These are phyloP conservation scores for Nemurella pictetii DNA, from an alignment of 2,888 invertebrate genomes.

Conservation along the genomic window DNA sequence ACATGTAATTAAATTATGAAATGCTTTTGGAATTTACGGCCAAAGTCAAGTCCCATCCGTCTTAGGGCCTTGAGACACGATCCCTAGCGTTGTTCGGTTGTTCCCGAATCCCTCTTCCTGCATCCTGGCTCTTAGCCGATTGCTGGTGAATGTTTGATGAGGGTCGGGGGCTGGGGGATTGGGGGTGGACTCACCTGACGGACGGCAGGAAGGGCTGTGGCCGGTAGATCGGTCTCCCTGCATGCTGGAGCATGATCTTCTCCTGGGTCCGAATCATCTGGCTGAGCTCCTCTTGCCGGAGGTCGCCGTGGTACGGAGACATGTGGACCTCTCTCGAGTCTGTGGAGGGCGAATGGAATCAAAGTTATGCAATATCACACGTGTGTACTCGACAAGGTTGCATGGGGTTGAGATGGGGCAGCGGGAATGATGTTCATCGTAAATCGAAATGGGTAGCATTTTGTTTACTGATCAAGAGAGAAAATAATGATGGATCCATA, in stretches of 20 bases:
- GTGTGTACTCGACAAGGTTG: too few species aligned
- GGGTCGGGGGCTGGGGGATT: background rate
- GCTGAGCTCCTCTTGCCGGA: background rate
- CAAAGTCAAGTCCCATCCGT: background rate
- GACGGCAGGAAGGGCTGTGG: constrained; percentile 36
- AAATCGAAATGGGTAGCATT: too few species aligned
- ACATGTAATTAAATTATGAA: background rate
- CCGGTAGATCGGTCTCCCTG: constrained; percentile 22
- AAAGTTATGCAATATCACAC: too few species aligned
- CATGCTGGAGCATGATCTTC: constrained; percentile 37
- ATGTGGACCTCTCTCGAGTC: too few species aligned
- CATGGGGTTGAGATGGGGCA: too few species aligned
- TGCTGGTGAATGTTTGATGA: background rate
- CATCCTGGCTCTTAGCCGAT: background rate
- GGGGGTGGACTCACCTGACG: constrained; percentile 36
- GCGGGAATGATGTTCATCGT: too few species aligned
- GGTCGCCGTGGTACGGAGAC: constrained; percentile 5
- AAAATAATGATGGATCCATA: too few species aligned
- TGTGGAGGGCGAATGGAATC: too few species aligned
- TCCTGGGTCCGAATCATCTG: constrained; percentile 35
- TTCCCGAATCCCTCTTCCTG: background rate
- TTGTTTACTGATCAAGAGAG: too few species aligned
- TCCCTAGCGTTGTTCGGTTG: background rate
- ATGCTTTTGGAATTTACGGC: background rate
- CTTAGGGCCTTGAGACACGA: background rate